These are phyloP conservation scores for Drosophila longiperda DNA, from an alignment of 2,888 invertebrate species.

Conservation along the genomic window DNA sequence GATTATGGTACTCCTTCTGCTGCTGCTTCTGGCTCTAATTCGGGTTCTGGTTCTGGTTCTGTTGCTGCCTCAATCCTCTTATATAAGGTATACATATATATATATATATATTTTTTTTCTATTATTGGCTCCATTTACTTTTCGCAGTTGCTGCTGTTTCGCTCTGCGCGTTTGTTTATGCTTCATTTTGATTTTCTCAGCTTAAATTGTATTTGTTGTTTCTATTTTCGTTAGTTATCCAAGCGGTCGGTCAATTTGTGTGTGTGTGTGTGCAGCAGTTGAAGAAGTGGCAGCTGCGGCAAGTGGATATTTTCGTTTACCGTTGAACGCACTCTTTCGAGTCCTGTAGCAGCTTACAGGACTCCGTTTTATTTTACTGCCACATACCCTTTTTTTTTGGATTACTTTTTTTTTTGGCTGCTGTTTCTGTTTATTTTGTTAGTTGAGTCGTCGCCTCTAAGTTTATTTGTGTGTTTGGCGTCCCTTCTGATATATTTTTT, in stretches of 20 bases:
- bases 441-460: constrained; percentile 76
- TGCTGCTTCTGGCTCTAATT: neutral
- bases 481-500: constrained; percentile 9
- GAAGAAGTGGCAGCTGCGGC: constrained; percentile 8
- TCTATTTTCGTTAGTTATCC: constrained; percentile 77
- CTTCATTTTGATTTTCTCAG: constrained; percentile 78
- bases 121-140: constrained; percentile 80
- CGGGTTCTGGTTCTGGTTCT: neutral
- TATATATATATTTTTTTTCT: constrained; percentile 46
- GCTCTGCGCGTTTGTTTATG: constrained; percentile 73
- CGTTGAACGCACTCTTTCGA: constrained; percentile 15
- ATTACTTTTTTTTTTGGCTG: constrained; percentile 2
- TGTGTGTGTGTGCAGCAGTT: constrained; percentile 1
- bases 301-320: constrained; percentile 58
- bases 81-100: neutral
- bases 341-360: constrained; percentile 11
- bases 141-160: constrained; percentile 46
- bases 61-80: constrained; percentile 37
- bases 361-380: constrained; percentile 57
- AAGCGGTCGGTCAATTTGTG: constrained; percentile 29
- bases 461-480: constrained; percentile 78
- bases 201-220: constrained; percentile 80
- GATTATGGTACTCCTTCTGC: neutral
- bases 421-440: constrained; percentile 73
- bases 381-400: constrained; percentile 43